Evolutionary conservation across 2,888 invertebrate species (phyloP).

Genomic region (Pristionchus arcanus): DNA sequence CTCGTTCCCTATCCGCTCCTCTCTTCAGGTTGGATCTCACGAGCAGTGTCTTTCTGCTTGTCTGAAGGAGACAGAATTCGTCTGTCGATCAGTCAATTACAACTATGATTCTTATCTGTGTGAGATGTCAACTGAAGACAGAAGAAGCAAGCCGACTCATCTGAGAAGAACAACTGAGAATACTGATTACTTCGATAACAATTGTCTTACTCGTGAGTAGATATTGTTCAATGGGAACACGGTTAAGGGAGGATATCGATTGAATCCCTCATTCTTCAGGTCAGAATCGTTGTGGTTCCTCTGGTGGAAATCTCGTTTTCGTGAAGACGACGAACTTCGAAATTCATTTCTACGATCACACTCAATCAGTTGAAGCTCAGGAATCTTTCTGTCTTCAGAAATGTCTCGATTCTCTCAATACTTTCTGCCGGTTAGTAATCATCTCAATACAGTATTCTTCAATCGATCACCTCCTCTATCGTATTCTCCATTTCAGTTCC

Average conservation of each 20-base stretch:
- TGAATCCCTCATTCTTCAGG: conserved; percentile 61
- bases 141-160: conserved; percentile 81
- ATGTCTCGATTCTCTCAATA: conserved; percentile 79
- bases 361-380: conserved; percentile 78
- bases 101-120: conserved; percentile 81
- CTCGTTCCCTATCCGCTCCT: neutral
- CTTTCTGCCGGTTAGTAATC: conserved; percentile 75
- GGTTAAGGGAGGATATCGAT: neutral
- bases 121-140: conserved; percentile 81
- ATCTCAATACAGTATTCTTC: neutral
- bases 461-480: neutral
- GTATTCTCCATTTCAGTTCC: conserved; percentile 63
- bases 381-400: conserved; percentile 79
- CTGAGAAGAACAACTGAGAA: conserved; percentile 80
- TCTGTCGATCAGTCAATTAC: conserved; percentile 82
- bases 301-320: conserved; percentile 79
- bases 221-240: neutral
- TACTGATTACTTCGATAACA: conserved; percentile 83
- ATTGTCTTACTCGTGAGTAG: conserved; percentile 82
- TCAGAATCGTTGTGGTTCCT: conserved; percentile 79
- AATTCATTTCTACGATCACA: conserved; percentile 79
- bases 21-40: conserved; percentile 79
- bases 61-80: conserved; percentile 81
- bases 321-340: conserved; percentile 79
- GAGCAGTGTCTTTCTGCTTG: conserved; percentile 82